These are phyloP conservation scores for Scaptodrosophila latifasciaeformis DNA, from an alignment of 2,888 invertebrate species.

Conservation along the genomic window DNA sequence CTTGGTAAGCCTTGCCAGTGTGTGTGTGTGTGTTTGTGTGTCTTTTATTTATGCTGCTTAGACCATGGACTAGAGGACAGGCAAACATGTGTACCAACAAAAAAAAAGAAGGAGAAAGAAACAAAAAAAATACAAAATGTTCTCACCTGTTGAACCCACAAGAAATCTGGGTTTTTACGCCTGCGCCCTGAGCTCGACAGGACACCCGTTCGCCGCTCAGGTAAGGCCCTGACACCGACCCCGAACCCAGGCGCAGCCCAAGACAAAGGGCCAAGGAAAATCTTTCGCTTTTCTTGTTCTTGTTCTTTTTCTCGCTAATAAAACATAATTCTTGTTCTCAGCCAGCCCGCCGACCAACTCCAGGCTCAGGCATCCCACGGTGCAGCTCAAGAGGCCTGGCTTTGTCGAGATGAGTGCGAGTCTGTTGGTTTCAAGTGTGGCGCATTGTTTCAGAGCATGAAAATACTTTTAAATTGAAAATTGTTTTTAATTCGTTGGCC, in stretches of 20 bases:
- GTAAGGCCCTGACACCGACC: constrained; percentile 42
- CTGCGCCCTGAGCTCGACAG: constrained; percentile 34
- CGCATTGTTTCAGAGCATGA: constrained; percentile 39
- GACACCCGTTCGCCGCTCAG: constrained; percentile 35
- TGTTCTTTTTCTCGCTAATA: constrained; percentile 29
- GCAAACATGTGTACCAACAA: no score
- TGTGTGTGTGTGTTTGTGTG: constrained; percentile 15
- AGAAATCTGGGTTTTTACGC: constrained; percentile 52
- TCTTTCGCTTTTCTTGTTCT: neutral
- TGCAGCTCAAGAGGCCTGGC: constrained; percentile 53
- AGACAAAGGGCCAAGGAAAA: constrained; percentile 11
- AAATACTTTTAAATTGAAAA: constrained; percentile 64
- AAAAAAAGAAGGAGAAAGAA: neutral
- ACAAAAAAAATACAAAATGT: no score
- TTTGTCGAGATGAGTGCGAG: constrained; percentile 39
- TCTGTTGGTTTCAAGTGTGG: constrained; percentile 23
- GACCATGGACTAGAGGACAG: no score
- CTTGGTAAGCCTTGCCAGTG: constrained; percentile 54
- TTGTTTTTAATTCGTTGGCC: constrained; percentile 26
- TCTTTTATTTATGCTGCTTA: no score
- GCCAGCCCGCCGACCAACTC: constrained; percentile 24
- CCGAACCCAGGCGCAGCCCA: constrained; percentile 12
- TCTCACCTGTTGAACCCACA: constrained; percentile 57
- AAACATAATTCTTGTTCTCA: constrained; percentile 34
- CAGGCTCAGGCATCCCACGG: constrained; percentile 42